A percentile compares a stretch with the other conserved stretches of the same genome.
Conservation (phyloP, 2,888 invertebrate genomes). For the Drosophila acutilabella region DNA sequence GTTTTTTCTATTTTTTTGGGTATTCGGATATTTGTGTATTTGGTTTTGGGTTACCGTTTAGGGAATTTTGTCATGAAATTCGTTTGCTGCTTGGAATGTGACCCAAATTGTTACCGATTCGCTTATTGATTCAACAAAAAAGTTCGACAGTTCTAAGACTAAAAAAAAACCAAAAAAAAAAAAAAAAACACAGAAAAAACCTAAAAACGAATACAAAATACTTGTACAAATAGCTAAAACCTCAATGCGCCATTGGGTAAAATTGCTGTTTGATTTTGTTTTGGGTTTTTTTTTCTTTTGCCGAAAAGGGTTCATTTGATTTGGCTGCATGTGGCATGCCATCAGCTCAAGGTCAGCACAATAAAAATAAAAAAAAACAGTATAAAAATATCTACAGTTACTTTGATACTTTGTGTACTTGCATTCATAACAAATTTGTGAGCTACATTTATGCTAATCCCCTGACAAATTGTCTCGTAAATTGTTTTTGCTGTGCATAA, state of each 20-base stretch:
- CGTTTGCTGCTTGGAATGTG: slow-evolving; percentile 82
- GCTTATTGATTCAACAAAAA: slow-evolving; percentile 85
- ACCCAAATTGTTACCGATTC: slow-evolving; percentile 81
- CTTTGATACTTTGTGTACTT: background rate
- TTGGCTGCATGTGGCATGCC: slow-evolving; percentile 24
- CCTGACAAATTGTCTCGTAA: slow-evolving; percentile 39
- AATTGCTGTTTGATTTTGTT: slow-evolving; percentile 73
- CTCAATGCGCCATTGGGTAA: slow-evolving; percentile 56
- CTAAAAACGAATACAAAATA: background rate
- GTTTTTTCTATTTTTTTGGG: slow-evolving; percentile 35
- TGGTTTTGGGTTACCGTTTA: slow-evolving; percentile 75
- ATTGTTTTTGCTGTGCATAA: slow-evolving; percentile 40
- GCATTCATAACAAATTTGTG: slow-evolving; percentile 31
- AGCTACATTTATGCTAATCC: slow-evolving; percentile 57
- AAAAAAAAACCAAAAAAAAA: background rate
- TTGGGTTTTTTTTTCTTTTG: background rate
- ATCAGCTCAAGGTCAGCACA: slow-evolving; percentile 58
- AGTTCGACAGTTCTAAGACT: slow-evolving; percentile 72
- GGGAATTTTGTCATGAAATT: slow-evolving; percentile 82
- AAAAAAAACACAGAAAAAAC: too few species aligned
- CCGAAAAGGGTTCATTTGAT: slow-evolving; percentile 57
- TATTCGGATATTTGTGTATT: slow-evolving; percentile 26
- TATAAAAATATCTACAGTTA: background rate
- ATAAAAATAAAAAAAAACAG: slow-evolving; percentile 35
- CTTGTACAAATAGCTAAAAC: slow-evolving; percentile 7